phyloP scores from a whole-genome alignment of 2,113 vertebrate genomes.

The Tupaia tana region DNA sequence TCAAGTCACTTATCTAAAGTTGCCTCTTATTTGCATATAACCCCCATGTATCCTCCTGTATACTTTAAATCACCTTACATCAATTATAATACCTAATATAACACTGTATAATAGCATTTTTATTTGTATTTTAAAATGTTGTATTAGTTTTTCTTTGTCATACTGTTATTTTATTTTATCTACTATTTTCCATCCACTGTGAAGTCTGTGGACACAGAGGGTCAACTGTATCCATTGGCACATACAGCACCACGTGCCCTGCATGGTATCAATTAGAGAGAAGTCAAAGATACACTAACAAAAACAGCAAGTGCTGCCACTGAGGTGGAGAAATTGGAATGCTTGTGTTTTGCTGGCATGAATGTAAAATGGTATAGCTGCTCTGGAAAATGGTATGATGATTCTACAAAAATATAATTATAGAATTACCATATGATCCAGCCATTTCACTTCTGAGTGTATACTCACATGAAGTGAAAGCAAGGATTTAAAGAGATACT shows the following conservation, averaged over 20 bases:
- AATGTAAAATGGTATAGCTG: background rate
- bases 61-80: no score
- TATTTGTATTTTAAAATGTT: no score
- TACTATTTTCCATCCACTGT: no score
- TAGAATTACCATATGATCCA: background rate
- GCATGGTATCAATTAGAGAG: background rate
- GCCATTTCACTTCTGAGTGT: background rate
- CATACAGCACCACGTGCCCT: background rate
- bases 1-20: no score
- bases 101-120: no score
- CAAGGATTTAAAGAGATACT: background rate
- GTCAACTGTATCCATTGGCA: no score
- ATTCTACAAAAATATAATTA: background rate
- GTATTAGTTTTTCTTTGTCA: no score
- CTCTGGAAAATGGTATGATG: background rate
- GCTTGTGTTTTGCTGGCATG: background rate
- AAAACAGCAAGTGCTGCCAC: background rate
- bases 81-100: no score
- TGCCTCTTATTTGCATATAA: no score
- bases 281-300: background rate
- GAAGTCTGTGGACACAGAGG: no score
- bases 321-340: background rate
- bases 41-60: no score
- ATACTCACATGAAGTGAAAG: background rate
- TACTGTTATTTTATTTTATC: no score